Percentiles rank a stretch among this genome's conserved stretches.
Evolutionary conservation across 1,140 invertebrate species (phyloP).

Genomic region (Caerostris extrusa): DNA sequence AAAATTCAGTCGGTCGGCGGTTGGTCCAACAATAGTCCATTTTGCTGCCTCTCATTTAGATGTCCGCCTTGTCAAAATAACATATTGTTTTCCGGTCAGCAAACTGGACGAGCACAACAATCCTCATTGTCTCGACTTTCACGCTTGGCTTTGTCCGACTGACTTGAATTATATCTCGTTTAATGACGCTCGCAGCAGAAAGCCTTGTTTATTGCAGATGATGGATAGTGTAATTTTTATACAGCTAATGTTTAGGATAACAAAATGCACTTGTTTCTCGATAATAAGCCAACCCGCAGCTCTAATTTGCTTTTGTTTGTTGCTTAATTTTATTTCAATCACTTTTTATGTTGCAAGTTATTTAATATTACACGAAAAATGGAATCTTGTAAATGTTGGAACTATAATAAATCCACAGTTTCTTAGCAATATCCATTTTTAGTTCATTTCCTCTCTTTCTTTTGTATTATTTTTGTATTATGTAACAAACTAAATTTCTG

Average conservation of each 20-base stretch:
- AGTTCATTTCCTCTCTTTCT: too few species aligned
- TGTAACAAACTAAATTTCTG: too few species aligned
- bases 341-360: background rate
- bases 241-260: background rate
- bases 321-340: background rate
- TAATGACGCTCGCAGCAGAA: conserved; percentile 4
- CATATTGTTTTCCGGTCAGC: conserved; percentile 38
- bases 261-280: background rate
- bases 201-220: conserved; percentile 5
- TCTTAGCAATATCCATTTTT: too few species aligned
- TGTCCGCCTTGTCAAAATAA: conserved; percentile 17
- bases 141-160: conserved; percentile 7
- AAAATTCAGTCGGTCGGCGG: background rate
- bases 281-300: background rate
- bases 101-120: conserved; percentile 33
- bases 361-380: too few species aligned
- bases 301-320: background rate
- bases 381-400: too few species aligned
- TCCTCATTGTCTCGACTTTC: conserved; percentile 34
- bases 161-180: conserved; percentile 15
- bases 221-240: background rate
- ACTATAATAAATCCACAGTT: too few species aligned
- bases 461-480: too few species aligned
- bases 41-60: background rate
- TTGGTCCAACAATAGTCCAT: conserved; percentile 4